A percentile compares a stretch with the other conserved stretches of the same genome.
These are phyloP conservation scores for Perdix hodgsoniae DNA, from an alignment of 2,797 vertebrate genomes.

Conservation along the genomic window DNA sequence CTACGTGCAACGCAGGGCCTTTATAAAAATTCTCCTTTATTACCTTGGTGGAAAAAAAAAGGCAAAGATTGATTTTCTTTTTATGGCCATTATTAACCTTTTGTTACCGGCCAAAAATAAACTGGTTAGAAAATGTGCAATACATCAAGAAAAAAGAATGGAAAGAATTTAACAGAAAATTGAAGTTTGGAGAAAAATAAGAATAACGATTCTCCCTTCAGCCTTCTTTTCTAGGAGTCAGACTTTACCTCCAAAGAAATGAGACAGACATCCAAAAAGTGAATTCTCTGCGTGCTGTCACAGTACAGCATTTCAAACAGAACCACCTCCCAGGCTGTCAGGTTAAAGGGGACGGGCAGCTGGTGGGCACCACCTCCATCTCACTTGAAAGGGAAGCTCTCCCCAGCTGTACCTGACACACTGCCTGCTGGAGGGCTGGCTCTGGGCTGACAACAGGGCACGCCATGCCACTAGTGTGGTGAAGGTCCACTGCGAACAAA, in stretches of 20 bases:
- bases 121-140: constrained; percentile 66
- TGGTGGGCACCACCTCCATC: background rate
- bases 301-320: background rate
- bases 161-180: constrained; percentile 46
- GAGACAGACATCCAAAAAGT: background rate
- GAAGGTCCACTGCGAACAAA: background rate
- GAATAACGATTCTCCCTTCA: background rate
- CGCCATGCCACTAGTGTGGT: background rate
- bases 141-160: constrained; percentile 47
- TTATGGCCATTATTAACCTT: constrained; percentile 75
- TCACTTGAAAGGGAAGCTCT: background rate
- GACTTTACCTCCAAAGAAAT: background rate
- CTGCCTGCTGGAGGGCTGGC: background rate
- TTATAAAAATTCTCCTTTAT: constrained; percentile 64
- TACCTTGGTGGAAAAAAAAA: constrained; percentile 13
- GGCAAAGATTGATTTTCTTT: constrained; percentile 69
- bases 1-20: constrained; percentile 51
- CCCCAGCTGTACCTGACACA: fast-evolving
- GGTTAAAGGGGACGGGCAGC: fast-evolving
- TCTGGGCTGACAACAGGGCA: background rate
- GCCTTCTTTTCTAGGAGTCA: background rate
- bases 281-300: background rate
- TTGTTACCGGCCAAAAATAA: constrained; percentile 73
- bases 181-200: background rate
- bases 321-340: background rate